Conservation (phyloP, 2,888 invertebrate species). For the Eutolmus rufibarbis region DNA sequence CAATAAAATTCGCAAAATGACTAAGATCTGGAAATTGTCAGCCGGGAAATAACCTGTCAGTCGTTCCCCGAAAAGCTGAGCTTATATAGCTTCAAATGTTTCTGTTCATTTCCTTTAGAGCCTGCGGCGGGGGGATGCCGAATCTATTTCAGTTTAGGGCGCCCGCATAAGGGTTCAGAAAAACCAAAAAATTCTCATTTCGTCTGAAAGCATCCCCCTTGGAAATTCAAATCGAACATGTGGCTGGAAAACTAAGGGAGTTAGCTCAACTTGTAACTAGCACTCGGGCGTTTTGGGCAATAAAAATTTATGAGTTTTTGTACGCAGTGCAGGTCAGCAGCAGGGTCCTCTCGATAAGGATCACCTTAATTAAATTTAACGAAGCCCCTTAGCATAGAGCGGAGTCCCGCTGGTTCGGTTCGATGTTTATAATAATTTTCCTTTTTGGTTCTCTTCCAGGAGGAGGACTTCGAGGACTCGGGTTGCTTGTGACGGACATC, state of each 20-base stretch:
- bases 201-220: not conserved
- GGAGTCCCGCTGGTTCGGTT: not conserved
- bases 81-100: not conserved
- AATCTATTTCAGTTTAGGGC: not conserved
- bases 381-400: not conserved
- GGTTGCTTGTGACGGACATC: not conserved
- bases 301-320: constrained; percentile 31
- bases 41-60: not conserved
- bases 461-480: not conserved
- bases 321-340: not conserved
- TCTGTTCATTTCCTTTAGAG: not conserved
- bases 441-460: not conserved
- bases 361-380: constrained; percentile 33
- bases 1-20: not conserved
- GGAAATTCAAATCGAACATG: not conserved
- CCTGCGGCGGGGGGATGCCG: not conserved
- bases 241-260: not conserved
- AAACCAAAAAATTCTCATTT: not conserved
- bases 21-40: not conserved
- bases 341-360: not conserved
- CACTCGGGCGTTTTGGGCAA: not conserved
- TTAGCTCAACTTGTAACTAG: not conserved
- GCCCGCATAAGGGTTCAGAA: not conserved
- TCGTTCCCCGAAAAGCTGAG: not conserved
- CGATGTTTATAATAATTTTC: not conserved